Base-by-base conservation (phyloP, 2,888 invertebrate genomes). In the Sarcophaga rosellei region DNA sequence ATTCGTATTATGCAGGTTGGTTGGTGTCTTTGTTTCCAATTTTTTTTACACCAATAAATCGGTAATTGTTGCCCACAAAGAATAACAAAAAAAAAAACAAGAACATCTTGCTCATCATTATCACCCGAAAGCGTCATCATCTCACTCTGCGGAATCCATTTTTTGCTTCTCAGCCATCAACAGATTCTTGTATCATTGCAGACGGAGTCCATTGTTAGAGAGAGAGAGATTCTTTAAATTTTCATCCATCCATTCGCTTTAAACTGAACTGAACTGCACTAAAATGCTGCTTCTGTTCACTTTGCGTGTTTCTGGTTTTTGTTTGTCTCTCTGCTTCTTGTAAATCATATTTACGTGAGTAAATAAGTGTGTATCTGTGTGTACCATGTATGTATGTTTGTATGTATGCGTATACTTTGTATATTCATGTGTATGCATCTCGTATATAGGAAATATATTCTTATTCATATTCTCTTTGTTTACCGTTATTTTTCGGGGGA, bases 271-370 rank as follows among this genome's bases (percentile, higher is more conserved):
- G 8, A 35, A 35, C 35, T 35, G 35, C 8, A 35, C 35, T 35
- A 35, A 35, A 35, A 35, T 73, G 8, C 45, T 68, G 47, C 12
- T 66, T 73, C 53, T 79, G 53, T 62, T 15, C n/a, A 53, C 61
- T 81, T 81, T 68, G 73, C 61, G 74, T 81, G 80, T 68, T 81
- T 81, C 73, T 68, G 73, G 73, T 68, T 79, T 73, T 81, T 74
- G 66, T 66, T 73, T 17, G 12, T 53, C 53, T 53, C 53, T 53
- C 15, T 53, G 65, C 72, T 80, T 68, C 80, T 59, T 59, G 61
- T 81, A 45, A 59, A 66, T 15, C 25, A n/a, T 59, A 61, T 74
- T 62, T 81, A 73, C 53, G 73, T 74, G 61, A 80, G 72, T 59
- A 63, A 57, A 72, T 61, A 62, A 8, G 8, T 35, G 1, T 35